Percentiles rank a stretch among this genome's conserved stretches.
phyloP scores from a whole-genome alignment of 2,113 vertebrate species.

The Zootoca vivipara region DNA sequence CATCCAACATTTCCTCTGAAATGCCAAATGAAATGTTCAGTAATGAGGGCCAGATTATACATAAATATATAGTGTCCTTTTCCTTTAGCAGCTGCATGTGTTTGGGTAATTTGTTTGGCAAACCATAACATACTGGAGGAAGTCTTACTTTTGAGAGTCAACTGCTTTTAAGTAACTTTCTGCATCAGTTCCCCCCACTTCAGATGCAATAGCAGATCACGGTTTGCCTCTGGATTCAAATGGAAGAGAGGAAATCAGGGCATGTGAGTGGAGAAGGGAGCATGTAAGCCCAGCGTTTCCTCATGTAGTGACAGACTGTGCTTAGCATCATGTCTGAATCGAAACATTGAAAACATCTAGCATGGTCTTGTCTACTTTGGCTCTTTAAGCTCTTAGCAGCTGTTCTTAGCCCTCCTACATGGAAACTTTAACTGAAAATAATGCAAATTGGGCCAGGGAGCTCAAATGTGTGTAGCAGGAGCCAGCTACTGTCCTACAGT shows the following conservation, averaged over 20 bases:
- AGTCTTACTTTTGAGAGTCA: background rate
- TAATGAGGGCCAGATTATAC: background rate
- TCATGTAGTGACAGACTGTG: background rate
- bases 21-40: background rate
- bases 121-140: background rate
- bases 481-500: too few relatives aligned
- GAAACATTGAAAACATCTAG: background rate
- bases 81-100: background rate
- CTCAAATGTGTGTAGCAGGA: too few relatives aligned
- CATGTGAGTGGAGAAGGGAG: background rate
- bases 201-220: background rate
- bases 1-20: background rate
- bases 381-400: background rate
- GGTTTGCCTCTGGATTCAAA: background rate
- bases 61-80: background rate
- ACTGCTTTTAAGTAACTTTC: background rate
- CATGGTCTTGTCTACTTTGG: background rate
- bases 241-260: background rate
- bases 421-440: background rate
- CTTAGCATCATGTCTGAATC: background rate
- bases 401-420: background rate
- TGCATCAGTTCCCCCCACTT: background rate
- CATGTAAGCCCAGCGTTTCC: background rate
- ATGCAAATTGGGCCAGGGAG: background rate
- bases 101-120: background rate